Evolutionary conservation across 2,113 vertebrate genomes (phyloP), one percentile per base, ranked within the genome.

Genomic region (Nesoenas mayeri): DNA sequence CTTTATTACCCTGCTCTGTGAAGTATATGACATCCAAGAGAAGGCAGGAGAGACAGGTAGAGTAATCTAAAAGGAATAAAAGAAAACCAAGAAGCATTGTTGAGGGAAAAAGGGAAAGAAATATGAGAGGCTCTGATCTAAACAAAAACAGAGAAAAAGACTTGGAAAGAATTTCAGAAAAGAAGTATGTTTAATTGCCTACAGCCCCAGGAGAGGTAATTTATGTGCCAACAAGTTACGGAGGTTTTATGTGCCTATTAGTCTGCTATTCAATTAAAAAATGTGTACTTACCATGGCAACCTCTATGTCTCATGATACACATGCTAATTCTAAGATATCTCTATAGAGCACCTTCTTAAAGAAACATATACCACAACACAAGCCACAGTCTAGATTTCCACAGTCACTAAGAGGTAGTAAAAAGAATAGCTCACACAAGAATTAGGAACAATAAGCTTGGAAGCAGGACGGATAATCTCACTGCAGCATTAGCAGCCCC

Each of bases 171-270:
- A 89, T 96, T 95, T 97, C 79, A 95, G 80, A 94, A 95, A 71
- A 97, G 74, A 79, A 71, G 66, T 92, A 94, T 93, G n/a, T 96
- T 97, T 97, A 97, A 97, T 97, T 96, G 91, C 86, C 73, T 92
- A 85, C 32, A 86, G 90, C 89, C 96, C 89, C 95, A 91, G 92
- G 95, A 97, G 96, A 98, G 56, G 83, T 86, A 97, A 97, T 97
- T 97, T 97, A 96, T 84, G 75, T 96, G 91, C 73, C 97, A 98
- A 97, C 50, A 97, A 96, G 72, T 97, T 96, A 96, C 93, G 85
- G 93, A 94, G 89, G 77, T 96, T 98, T 98, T 98, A 98, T 97
- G 91, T 97, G 94, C 95, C 96, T 96, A 97, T 97, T 98, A 98
- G 93, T 96, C 96, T 97, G 91, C 79, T 97, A 95, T 97, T 98